Conservation (phyloP, 2,888 invertebrate genomes). For the Prosapia bicincta region DNA sequence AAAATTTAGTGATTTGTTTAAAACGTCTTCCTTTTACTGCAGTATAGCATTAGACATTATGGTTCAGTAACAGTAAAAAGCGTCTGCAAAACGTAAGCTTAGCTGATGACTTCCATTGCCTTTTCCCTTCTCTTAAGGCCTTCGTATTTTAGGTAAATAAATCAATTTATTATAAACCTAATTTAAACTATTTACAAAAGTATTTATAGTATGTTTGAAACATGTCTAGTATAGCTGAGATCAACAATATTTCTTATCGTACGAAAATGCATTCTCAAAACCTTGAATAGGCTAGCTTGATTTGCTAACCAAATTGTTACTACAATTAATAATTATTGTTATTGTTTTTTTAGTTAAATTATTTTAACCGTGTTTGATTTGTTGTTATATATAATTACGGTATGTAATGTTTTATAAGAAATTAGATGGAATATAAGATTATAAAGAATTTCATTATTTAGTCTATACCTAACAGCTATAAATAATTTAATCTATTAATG, state of each 20-base stretch:
- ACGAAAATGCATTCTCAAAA: neutral
- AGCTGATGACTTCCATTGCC: slow-evolving; percentile 27
- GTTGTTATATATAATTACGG: neutral
- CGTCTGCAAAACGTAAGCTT: slow-evolving; percentile 25
- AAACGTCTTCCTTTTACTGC: neutral
- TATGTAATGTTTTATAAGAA: neutral
- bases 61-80: slow-evolving; percentile 9
- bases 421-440: no score
- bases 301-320: neutral
- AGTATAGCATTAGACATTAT: slow-evolving; percentile 6
- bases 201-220: neutral
- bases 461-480: neutral
- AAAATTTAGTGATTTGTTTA: neutral
- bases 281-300: neutral
- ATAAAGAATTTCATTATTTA: neutral
- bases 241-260: neutral
- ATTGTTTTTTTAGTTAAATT: neutral
- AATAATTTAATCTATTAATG: no score
- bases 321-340: neutral
- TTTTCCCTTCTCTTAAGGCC: slow-evolving; percentile 24
- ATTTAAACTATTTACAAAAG: no score
- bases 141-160: slow-evolving; percentile 19
- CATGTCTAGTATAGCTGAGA: no score
- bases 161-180: neutral
- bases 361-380: neutral